These are phyloP conservation scores for Gadus chalcogrammus DNA, from an alignment of 2,113 vertebrate species.

Conservation along the genomic window DNA sequence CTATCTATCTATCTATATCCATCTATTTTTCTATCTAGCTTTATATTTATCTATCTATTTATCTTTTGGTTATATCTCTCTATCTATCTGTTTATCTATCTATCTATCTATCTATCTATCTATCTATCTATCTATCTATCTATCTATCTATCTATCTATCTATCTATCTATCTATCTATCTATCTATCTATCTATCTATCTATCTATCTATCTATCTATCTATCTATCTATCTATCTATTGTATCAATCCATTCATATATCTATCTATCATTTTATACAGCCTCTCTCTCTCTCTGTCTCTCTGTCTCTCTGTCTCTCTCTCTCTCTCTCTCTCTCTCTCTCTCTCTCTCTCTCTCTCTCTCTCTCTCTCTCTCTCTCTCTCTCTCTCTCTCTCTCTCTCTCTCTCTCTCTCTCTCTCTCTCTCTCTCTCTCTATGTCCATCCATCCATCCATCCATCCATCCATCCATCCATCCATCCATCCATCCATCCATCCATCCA, in stretches of 20 bases:
- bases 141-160: background rate
- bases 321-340: too few species aligned
- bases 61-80: too few species aligned
- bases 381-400: too few species aligned
- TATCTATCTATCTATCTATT: too few species aligned
- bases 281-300: background rate
- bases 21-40: background rate
- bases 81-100: too few species aligned
- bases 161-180: background rate
- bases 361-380: too few species aligned
- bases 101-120: conserved; percentile 4
- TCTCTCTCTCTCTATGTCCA: conserved; percentile 9
- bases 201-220: conserved; percentile 1
- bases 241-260: background rate
- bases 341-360: too few species aligned
- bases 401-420: background rate
- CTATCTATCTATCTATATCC: conserved; percentile 20
- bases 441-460: too few species aligned
- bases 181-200: conserved; percentile 1
- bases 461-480: too few species aligned
- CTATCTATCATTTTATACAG: background rate
- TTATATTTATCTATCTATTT: background rate
- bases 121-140: too few species aligned
- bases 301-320: too few species aligned
- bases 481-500: background rate